These are phyloP conservation scores for Colinus virginianus DNA, from an alignment of 2,113 vertebrate species.

Conservation along the genomic window DNA sequence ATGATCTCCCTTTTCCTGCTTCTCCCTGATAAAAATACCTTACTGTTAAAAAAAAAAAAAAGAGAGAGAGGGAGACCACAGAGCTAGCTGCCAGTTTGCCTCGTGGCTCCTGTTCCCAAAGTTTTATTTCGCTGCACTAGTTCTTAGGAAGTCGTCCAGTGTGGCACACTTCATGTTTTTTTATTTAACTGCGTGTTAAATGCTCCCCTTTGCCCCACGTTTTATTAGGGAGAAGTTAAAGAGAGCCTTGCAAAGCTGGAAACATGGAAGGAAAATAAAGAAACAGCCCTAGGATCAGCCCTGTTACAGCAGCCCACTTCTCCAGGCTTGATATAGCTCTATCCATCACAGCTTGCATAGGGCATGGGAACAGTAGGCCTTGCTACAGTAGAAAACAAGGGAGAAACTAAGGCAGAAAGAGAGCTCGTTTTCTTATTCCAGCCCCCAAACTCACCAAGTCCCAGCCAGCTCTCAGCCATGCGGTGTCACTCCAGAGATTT, in stretches of 20 bases:
- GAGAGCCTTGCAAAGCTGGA: slow-evolving; percentile 6
- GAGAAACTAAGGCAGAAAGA: not conserved
- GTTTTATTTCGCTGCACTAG: not conserved
- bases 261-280: not conserved
- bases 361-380: not conserved
- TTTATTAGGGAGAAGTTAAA: slow-evolving; percentile 62
- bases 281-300: not conserved
- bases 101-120: not conserved
- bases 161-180: not conserved
- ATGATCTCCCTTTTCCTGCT: slow-evolving; percentile 20
- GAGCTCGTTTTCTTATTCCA: fast-evolving
- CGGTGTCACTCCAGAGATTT: not conserved
- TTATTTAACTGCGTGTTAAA: slow-evolving; percentile 20
- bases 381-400: not conserved
- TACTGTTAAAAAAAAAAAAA: not conserved
- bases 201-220: slow-evolving; percentile 30
- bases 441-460: fast-evolving
- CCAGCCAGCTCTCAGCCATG: not conserved
- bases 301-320: not conserved
- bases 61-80: not conserved
- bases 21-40: not conserved
- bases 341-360: not conserved
- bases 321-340: not conserved
- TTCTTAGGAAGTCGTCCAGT: not conserved
- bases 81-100: not conserved